Evolutionary conservation across 92 coral and sea anemone genomes (phyloP), one percentile per base, ranked within the genome.

Genomic region (Anthopleura xanthogrammica): DNA sequence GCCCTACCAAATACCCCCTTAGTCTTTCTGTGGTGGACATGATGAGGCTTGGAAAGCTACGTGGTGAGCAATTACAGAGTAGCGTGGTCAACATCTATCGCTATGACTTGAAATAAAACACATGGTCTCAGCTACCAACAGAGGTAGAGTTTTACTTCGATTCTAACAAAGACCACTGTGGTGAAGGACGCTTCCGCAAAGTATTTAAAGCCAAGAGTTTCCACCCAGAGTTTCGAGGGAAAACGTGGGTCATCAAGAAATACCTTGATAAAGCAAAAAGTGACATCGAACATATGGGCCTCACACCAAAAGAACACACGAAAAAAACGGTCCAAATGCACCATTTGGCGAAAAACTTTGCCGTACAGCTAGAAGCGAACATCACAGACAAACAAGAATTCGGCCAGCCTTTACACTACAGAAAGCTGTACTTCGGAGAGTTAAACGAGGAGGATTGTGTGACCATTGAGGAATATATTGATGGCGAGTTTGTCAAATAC

Each of bases 271-370:
- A 50, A 20, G 85, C 85, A 2, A 70, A 20, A 20, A 65, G 24
- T 2, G 71, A 65, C 20, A 71, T 81, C 60, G 65, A 50, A 48
- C 24, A 46, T 39, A 81, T 66, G 76, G 84, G 76, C 60, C 13
- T 19, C 4, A 64, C 72, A 77, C 60, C 42, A 77, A 43, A 77
- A 50, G 84, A 81, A 41, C 84, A 81, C 58, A 81, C 77, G 9
- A 50, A n/a, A 42, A 66, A 81, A 81, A 68, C 84, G 36, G 77
- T 81, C 42, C 84, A 81, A 76, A 81, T 81, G 84, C 84, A 81
- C 72, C 58, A 81, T 81, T 52, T 81, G 64, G 85, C 85, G 10
- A 81, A 48, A 81, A 71, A 81, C 77, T 81, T 52, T 81, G 85
- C 85, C 66, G 68, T 77, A 7, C 78, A 81, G 46, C 77, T 71